Evolutionary conservation across 2,113 vertebrate genomes (phyloP).

Genomic region (Proteles cristata): DNA sequence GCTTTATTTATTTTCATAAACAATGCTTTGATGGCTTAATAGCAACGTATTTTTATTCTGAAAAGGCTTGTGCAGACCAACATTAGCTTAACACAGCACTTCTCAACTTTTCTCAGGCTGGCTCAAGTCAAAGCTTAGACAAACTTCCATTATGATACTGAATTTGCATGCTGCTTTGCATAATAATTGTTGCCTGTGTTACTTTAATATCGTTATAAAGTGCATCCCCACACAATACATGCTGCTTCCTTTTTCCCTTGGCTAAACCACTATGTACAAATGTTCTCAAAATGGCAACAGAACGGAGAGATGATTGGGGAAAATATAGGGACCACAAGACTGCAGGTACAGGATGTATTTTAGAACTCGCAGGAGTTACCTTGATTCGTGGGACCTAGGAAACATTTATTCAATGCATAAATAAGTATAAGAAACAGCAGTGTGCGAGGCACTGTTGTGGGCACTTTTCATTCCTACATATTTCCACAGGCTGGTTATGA

Average conservation of each 20-base stretch:
- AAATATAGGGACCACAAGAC: background rate
- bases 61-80: background rate
- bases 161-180: constrained; percentile 52
- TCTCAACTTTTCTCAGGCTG: constrained; percentile 21
- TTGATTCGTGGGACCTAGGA: background rate
- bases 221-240: background rate
- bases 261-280: background rate
- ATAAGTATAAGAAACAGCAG: background rate
- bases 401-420: background rate
- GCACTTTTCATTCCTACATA: background rate
- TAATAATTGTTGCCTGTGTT: constrained; percentile 3
- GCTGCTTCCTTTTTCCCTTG: background rate
- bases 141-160: background rate
- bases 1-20: constrained; percentile 63
- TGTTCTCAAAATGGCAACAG: background rate
- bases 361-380: background rate
- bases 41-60: constrained; percentile 14
- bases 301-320: background rate
- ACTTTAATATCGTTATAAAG: constrained; percentile 27
- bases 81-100: constrained; percentile 64
- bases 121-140: constrained; percentile 23
- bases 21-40: constrained; percentile 42
- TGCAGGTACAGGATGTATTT: background rate
- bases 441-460: background rate
- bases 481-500: background rate